Evolutionary conservation across 2,797 vertebrate genomes (phyloP), one percentile per base, ranked within the genome.

Genomic region (Garrulus glandarius): DNA sequence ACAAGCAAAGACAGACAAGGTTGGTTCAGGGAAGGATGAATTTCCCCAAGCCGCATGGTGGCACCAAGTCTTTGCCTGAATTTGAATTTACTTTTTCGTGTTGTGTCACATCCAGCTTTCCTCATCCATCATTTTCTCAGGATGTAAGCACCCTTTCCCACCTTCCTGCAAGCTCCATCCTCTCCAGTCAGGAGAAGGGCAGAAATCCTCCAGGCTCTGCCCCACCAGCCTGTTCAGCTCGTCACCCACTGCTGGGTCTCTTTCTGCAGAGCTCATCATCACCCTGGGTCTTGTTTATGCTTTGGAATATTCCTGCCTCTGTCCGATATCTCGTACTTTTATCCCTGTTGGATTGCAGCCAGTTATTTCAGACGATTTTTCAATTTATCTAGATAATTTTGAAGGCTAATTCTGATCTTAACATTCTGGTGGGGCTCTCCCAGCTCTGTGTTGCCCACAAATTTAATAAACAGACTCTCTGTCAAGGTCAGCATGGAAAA

Each of bases 331-430:
- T 39, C 6, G 5, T 49, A 39, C 37, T 94, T 76, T 11, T 22
- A 30, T 13, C 56, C 68, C 87, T 39, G 5, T 7, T 93, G 93
- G 83, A 88, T 68, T 92, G 32, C 37, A 61, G 60, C 53, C 65
- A 71, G 41, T 56, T 70, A 43, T 68, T 94, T 96, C 86, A 78
- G 92, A 84, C 0, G 1, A 68, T 86, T 96, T 89, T 86, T 75
- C 92, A 43, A 52, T 84, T 81, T 93, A 64, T 74, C 90, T 69
- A 32, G 61, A 74, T 53, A 13, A 44, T 60, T 92, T 92, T 92
- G 85, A 84, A 90, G 80, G 72, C 53, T 88, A 13, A 50, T 95
- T 93, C 60, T 90, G 80, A 69, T 83, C 72, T 64, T 60, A 46
- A 36, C 57, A 20, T 74, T 46, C 76, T 83, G 85, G 37, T 0